phyloP scores from a whole-genome alignment of 2,797 vertebrate species.

The Chiloscyllium punctatum region DNA sequence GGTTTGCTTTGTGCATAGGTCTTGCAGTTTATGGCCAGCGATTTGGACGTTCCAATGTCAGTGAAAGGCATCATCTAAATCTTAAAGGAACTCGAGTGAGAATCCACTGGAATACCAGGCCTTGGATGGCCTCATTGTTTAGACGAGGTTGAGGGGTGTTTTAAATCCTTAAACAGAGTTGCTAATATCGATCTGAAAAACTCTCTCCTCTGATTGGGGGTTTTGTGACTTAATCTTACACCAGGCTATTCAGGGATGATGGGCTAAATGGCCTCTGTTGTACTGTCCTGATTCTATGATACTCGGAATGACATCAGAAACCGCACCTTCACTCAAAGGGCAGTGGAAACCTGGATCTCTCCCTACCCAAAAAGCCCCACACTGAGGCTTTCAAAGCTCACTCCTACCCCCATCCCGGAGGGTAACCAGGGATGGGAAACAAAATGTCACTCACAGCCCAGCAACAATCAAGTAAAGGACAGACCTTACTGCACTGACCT shows the following conservation, averaged over 20 bases:
- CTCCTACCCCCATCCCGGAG: background rate
- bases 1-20: background rate
- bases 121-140: background rate
- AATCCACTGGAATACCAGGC: background rate
- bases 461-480: background rate
- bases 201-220: background rate
- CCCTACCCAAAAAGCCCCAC: background rate
- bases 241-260: no score
- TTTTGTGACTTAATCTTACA: background rate
- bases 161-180: background rate
- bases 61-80: background rate
- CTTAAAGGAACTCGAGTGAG: background rate
- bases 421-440: background rate
- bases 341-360: background rate
- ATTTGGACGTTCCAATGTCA: background rate
- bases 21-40: background rate
- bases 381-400: background rate
- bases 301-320: background rate
- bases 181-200: background rate
- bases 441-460: background rate
- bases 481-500: background rate
- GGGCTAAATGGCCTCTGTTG: no score
- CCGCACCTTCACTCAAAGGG: background rate
- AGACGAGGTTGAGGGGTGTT: background rate
- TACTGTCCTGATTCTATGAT: no score